A percentile compares a stretch with the other conserved stretches of the same genome.
These are phyloP conservation scores for Diarsia mendica DNA, from an alignment of 2,888 invertebrate species.

Conservation along the genomic window DNA sequence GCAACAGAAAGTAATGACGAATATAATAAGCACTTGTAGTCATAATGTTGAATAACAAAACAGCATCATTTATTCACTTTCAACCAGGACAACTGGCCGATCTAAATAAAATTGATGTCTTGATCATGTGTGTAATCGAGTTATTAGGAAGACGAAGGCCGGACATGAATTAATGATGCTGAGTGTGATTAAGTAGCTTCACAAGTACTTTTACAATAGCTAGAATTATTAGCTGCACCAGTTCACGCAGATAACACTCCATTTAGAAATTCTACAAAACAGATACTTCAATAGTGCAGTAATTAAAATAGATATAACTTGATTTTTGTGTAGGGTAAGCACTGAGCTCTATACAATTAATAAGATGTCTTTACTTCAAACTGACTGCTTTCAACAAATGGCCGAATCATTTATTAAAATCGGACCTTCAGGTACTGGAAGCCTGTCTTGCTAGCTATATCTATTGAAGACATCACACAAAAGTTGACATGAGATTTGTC, in stretches of 20 bases:
- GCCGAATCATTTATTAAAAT: conserved; percentile 8
- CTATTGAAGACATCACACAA: conserved; percentile 8
- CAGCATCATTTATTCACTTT: conserved; percentile 49
- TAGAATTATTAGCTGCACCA: conserved; percentile 59
- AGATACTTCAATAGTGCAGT: conserved; percentile 32
- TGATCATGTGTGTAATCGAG: background rate
- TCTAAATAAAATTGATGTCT: background rate
- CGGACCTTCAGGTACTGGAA: conserved; percentile 5
- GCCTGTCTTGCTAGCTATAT: background rate
- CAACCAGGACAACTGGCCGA: background rate
- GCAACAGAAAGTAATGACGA: conserved; percentile 48
- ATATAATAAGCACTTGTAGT: conserved; percentile 27
- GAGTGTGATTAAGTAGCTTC: conserved; percentile 17
- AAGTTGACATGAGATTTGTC: background rate
- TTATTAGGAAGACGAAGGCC: background rate
- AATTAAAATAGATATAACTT: conserved; percentile 11
- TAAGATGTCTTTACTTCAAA: conserved; percentile 14
- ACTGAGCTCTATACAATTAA: conserved; percentile 8
- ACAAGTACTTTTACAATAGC: conserved; percentile 50
- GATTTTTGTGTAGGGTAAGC: conserved; percentile 13
- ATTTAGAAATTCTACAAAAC: conserved; percentile 41
- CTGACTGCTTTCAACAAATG: conserved; percentile 1
- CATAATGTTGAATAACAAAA: conserved; percentile 20
- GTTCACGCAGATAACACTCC: conserved; percentile 45
- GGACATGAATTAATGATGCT: conserved; percentile 47